These are phyloP conservation scores for Hippocampus barbouri DNA, from an alignment of 2,113 vertebrate genomes.

Conservation along the genomic window DNA sequence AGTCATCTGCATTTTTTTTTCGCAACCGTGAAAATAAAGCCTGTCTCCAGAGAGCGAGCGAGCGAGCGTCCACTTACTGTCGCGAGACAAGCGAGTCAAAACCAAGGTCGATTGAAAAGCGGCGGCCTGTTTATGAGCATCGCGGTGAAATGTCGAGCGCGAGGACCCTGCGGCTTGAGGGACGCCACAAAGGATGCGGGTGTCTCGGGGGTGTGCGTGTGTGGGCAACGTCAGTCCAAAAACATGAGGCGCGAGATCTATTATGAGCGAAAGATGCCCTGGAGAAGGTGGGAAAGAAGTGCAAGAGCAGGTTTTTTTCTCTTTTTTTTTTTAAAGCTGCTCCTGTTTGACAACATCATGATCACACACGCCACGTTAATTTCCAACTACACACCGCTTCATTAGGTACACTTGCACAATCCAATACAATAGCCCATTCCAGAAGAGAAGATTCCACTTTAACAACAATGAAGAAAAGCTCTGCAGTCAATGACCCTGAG, in stretches of 20 bases:
- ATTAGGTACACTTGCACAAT: neutral
- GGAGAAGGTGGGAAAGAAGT: constrained; percentile 23
- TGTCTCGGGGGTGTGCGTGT: constrained; percentile 31
- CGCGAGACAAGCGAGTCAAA: constrained; percentile 45
- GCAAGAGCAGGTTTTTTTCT: constrained; percentile 33
- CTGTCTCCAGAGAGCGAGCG: neutral
- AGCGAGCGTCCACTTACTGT: neutral
- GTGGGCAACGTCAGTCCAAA: constrained; percentile 25
- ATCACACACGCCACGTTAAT: neutral
- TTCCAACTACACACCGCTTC: neutral
- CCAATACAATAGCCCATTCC: no score
- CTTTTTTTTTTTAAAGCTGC: constrained; percentile 21
- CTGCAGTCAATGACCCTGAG: no score
- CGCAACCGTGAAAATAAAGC: neutral
- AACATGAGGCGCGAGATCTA: constrained; percentile 34
- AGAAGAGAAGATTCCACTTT: no score
- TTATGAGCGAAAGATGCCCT: constrained; percentile 39
- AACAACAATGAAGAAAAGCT: no score
- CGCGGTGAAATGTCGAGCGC: constrained; percentile 67
- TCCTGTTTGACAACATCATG: constrained; percentile 15
- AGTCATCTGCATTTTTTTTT: neutral
- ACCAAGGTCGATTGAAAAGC: constrained; percentile 66
- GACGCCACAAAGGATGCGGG: constrained; percentile 29
- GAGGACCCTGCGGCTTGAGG: constrained; percentile 17
- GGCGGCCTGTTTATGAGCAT: constrained; percentile 50